Conservation (phyloP, 2,113 vertebrate species). For the Hypomesus transpacificus region DNA sequence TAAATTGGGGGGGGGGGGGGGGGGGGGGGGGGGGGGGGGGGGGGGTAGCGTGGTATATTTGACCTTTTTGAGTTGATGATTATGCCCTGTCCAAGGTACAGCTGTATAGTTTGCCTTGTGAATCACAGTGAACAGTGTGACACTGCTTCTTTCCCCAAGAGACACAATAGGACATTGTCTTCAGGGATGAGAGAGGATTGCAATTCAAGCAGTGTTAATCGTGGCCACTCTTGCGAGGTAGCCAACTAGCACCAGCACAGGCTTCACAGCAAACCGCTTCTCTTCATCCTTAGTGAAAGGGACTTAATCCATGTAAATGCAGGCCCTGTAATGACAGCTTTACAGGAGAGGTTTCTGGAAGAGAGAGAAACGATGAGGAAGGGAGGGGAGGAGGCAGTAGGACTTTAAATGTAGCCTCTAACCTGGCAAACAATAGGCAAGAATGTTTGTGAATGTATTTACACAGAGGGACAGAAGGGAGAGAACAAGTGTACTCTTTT, state of each 20-base stretch:
- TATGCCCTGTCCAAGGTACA: no score
- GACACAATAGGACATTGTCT: slow-evolving; percentile 6
- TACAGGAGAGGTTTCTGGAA: neutral
- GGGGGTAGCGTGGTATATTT: no score
- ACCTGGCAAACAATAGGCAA: neutral
- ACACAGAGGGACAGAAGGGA: neutral
- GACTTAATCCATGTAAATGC: slow-evolving; percentile 9
- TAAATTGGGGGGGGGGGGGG: no score
- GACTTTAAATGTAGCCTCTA: slow-evolving; percentile 5
- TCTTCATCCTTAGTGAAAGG: slow-evolving; percentile 4
- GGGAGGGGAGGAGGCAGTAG: neutral
- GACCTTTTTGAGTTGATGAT: no score
- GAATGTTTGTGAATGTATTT: slow-evolving; percentile 1
- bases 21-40: no score
- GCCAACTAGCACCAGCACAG: neutral
- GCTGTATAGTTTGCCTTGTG: neutral
- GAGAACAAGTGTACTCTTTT: neutral
- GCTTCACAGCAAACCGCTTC: neutral
- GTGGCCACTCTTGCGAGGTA: neutral
- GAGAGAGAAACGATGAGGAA: neutral
- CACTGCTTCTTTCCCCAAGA: neutral
- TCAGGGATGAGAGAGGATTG: neutral
- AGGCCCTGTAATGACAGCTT: neutral
- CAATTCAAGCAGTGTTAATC: neutral
- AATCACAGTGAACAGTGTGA: neutral